Conservation (phyloP, 1,140 invertebrate genomes). For the Drosophila tsacasi region DNA sequence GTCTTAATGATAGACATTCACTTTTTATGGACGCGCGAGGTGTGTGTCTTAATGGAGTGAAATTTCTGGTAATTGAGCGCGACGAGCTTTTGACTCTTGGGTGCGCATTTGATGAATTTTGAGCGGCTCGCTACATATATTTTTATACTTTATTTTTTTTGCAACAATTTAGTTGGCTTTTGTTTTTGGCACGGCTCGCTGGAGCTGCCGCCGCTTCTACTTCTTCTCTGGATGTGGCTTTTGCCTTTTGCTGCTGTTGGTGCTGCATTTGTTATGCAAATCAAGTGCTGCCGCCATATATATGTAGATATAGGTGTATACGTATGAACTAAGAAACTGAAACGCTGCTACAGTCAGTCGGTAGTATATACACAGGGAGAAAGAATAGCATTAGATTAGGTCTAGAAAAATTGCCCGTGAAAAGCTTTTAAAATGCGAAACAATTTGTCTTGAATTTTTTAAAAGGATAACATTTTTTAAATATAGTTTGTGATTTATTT, state of each 20-base stretch:
- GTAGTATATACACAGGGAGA: constrained; percentile 15
- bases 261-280: constrained; percentile 81
- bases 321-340: constrained; percentile 58
- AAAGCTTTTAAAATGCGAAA: too few species aligned
- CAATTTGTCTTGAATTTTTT: too few species aligned
- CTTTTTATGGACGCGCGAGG: constrained; percentile 74
- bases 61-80: constrained; percentile 79
- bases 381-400: background rate
- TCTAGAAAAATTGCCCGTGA: background rate
- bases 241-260: constrained; percentile 34
- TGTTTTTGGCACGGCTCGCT: constrained; percentile 45
- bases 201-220: constrained; percentile 29
- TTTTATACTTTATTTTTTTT: constrained; percentile 26
- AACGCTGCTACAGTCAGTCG: constrained; percentile 45
- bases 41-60: constrained; percentile 81
- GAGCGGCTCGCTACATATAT: constrained; percentile 39
- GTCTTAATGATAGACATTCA: constrained; percentile 82
- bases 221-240: constrained; percentile 38
- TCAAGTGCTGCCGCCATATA: constrained; percentile 79
- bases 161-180: constrained; percentile 48
- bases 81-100: constrained; percentile 69
- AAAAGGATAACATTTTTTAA: background rate
- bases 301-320: constrained; percentile 36
- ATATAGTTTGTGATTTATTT: background rate
- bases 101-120: constrained; percentile 79